Evolutionary conservation across 2,888 invertebrate genomes (phyloP), one percentile per base, ranked within the genome.

Genomic region (Cecidostiba fungosa): DNA sequence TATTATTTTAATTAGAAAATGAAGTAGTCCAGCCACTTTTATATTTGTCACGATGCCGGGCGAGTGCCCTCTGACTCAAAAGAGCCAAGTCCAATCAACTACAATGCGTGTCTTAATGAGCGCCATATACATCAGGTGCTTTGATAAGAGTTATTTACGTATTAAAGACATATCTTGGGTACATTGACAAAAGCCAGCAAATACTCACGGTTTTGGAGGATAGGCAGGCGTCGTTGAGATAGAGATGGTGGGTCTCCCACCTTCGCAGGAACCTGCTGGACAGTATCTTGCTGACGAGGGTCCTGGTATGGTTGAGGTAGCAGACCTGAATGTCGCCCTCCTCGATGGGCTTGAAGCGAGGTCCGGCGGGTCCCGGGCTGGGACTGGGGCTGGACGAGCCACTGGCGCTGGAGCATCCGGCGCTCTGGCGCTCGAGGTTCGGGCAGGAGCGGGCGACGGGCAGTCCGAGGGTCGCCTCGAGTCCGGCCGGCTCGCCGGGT

Each of bases 191-290:
- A 32, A 32, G 3, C 3, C 3, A 16, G 43, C 5, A n/a, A 2
- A 19, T 19, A n/a, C 96, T 95, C 92, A 97, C 97, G 94, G 96
- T 96, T 94, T 95, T 96, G 0, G 97, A 97, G 70, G 95, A 94
- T 74, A 97, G 95, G 89, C 96, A 95, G 83, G 95, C 95, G 88
- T 96, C 95, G 89, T 95, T 95, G 88, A 97, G 94, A 89, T 95
- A 95, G 14, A 97, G 94, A 89, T 95, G 95, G 92, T 97, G 97
- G 62, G 95, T 95, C 92, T 97, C 97, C 97, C 97, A 97, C 87
- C 97, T 94, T 78, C 97, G 94, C 62, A 97, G 94, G 92, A 97
- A 96, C 92, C 96, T 96, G 87, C 96, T 96, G 82, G 96, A 96
- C 89, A 97, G 94, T 89, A 97, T 96, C 93, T 97, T 97, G 93